A percentile compares a stretch with the other conserved stretches of the same genome.
Conservation (phyloP, 2,113 vertebrate species). For the Sciurus niger region DNA sequence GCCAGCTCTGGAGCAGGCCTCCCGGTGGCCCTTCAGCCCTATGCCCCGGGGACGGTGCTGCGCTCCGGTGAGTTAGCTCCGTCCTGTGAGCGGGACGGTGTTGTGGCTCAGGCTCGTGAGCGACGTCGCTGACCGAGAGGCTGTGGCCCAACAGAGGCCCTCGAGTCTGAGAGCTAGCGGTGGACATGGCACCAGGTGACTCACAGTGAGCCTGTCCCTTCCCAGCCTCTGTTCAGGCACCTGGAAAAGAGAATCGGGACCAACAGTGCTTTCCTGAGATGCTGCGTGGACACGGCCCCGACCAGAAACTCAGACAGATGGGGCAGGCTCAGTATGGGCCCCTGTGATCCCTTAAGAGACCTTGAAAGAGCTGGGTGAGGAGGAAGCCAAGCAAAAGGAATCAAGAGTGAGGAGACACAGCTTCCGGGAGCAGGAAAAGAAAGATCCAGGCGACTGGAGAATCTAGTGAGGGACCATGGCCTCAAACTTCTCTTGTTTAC, state of each 20-base stretch:
- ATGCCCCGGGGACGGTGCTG: fast-evolving
- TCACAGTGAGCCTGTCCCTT: fast-evolving
- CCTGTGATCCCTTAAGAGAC: not conserved
- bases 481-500: not conserved
- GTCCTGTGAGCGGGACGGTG: fast-evolving
- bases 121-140: not conserved
- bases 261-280: not conserved
- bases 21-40: too few species aligned
- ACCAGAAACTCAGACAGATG: fast-evolving
- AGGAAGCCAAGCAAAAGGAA: fast-evolving
- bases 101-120: not conserved
- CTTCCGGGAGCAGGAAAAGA: not conserved
- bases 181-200: fast-evolving
- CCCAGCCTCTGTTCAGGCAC: not conserved
- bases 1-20: too few species aligned
- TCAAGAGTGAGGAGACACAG: too few species aligned
- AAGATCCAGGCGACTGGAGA: too few species aligned
- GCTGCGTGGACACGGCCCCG: fast-evolving
- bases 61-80: fast-evolving
- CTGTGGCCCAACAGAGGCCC: fast-evolving
- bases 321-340: not conserved
- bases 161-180: too few species aligned
- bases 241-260: not conserved
- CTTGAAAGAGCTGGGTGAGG: not conserved
- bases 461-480: fast-evolving